Evolutionary conservation across 2,113 vertebrate genomes (phyloP), one percentile per base, ranked within the genome.

Genomic region (Pogonocichla stellata): DNA sequence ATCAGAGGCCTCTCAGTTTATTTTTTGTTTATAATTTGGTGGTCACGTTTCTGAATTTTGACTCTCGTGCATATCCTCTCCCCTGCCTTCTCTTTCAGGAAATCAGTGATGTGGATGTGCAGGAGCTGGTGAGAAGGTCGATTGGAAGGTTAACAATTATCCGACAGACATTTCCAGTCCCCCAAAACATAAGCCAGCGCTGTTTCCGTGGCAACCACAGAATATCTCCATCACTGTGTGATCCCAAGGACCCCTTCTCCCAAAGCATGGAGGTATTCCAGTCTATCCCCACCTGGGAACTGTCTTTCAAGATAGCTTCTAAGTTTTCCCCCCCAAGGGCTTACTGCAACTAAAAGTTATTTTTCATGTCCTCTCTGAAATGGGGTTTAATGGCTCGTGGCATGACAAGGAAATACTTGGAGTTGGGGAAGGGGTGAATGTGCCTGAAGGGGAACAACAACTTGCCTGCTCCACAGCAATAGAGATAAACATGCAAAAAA

Each of bases 61-160:
- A 69, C 47, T 84, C 69, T 36, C 65, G 29, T 83, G 42, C 11
- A 1, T 84, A 12, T 96, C 77, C 38, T 78, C 23, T 94, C 64
- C 47, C 23, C 92, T 97, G 69, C 84, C 61, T 96, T 95, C 29
- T 94, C 69, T 96, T 97, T 40, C 91, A 99, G 99, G 99, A 99
- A 96, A 99, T 99, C 96, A 98, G 98, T 9, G 99, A 99, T 91
- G 96, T 98, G 80, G 99, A 99, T 60, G 97, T 99, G 67, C 99
- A 99, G 96, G 99, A 99, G 90, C 97, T 99, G 80, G 99, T 99
- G 86, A 98, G 99, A 98, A 99, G 99, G 97, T 99, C 99, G 25
- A 99, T 99, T 45, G 99, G 99, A 69, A 98, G 99, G 90, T 95
- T 99, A 96, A 99, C 99, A 12, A 97, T 99, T 96, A 98, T 99